Percentiles rank a stretch among this genome's conserved stretches.
Conservation (phyloP, 2,113 vertebrate genomes). For the Aplodontia rufa region DNA sequence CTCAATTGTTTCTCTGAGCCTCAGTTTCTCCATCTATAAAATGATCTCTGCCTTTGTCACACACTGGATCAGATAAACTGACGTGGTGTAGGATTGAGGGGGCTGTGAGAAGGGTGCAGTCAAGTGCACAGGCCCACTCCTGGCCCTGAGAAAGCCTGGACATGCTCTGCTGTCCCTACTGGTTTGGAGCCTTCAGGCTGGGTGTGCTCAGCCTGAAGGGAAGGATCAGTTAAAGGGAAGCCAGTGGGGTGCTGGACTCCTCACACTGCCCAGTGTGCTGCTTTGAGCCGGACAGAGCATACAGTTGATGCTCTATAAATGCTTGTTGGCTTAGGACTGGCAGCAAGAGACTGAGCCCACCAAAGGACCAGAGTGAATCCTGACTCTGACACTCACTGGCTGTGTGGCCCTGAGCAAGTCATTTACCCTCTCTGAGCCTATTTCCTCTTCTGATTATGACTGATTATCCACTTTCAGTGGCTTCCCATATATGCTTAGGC, state of each 20-base stretch:
- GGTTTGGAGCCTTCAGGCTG: neutral
- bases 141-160: neutral
- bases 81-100: neutral
- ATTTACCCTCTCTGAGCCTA: neutral
- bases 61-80: neutral
- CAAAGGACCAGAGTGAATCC: neutral
- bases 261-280: neutral
- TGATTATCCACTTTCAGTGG: neutral
- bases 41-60: neutral
- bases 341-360: neutral
- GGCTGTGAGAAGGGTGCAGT: neutral
- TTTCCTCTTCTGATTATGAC: neutral
- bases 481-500: neutral
- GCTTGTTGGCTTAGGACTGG: neutral
- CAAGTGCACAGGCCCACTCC: neutral
- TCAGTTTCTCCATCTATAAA: slow-evolving; percentile 1
- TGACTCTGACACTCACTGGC: neutral
- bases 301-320: neutral
- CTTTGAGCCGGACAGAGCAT: accelerated
- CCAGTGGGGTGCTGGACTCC: neutral
- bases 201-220: neutral
- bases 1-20: neutral
- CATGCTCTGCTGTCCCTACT: neutral
- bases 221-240: neutral
- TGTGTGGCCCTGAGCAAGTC: neutral